Base-by-base conservation (phyloP, 2,888 invertebrate species). In the Oegoconia quadripuncta region DNA sequence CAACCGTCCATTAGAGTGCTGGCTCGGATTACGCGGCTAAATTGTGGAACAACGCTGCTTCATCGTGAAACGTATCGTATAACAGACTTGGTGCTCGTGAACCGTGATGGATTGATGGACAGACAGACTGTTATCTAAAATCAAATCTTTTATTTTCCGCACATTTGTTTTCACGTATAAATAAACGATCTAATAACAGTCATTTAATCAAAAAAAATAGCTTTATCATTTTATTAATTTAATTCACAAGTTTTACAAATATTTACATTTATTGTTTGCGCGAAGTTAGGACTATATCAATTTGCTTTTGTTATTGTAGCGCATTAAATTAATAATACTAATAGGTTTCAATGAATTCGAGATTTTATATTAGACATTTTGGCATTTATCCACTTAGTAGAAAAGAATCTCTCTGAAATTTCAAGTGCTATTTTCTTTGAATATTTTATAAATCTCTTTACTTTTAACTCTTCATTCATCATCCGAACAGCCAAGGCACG, bases 31-130 rank as follows among this genome's bases (percentile, higher is more conserved):
- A 66, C 84, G 66, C 55, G 72, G 71, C 68, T 75, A 79, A 83
- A 82, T 79, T 73, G 77, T 80, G 72, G 78, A 80, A 75, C 80
- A 76, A 68, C 70, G 74, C 64, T 61, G 63, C 68, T 69, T 69
- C 59, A 63, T 64, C 55, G 52, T 52, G 52, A 53, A 55, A 55
- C 55, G 63, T 75, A 80, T 82, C 76, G 44, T 49, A 48, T 83
- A 54, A 63, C 78, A 37, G 40, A 51, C 50, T 52, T 44, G 17
- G 8, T 23, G 49, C 45, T 42, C 48, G 52, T 51, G 52, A 38
- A 37, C 39, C 33, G 18, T 63, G 68, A 68, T 68, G 55, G 61
- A 71, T 70, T 33, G 38, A 34, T 33, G 13, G 20, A 27, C 17
- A 12, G 14, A 13, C 3, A 11, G 3, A 27, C 14, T 27, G n/a